A percentile compares a stretch with the other conserved stretches of the same genome.
phyloP scores from a whole-genome alignment of 2,113 vertebrate species.

The Oncorhynchus gorbuscha region DNA sequence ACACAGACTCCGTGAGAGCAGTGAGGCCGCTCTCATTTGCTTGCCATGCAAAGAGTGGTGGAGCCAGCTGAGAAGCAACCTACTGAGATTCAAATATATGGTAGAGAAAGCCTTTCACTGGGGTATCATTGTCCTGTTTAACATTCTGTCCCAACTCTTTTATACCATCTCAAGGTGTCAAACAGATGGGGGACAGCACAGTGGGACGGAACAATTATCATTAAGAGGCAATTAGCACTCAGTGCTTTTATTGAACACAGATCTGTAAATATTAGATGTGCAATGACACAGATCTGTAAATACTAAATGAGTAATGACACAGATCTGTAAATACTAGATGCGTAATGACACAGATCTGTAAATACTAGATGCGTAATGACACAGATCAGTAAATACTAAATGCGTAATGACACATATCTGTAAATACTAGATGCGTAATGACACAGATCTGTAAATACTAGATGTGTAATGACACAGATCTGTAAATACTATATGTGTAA shows the following conservation, averaged over 20 bases:
- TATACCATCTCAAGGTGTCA: neutral
- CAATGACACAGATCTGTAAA: no score
- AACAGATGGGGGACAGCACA: neutral
- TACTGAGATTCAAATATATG: neutral
- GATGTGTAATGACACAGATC: no score
- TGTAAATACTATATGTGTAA: no score
- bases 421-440: no score
- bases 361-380: no score
- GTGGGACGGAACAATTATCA: slow-evolving; percentile 22
- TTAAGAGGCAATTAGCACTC: slow-evolving; percentile 18
- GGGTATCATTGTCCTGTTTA: neutral
- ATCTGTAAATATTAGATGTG: no score
- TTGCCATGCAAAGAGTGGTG: slow-evolving; percentile 57
- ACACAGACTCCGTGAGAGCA: slow-evolving; percentile 13
- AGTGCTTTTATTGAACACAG: neutral
- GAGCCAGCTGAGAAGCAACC: neutral
- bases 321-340: no score
- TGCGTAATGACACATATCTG: no score
- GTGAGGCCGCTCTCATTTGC: slow-evolving; percentile 49
- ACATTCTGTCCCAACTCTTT: neutral
- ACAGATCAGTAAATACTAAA: no score
- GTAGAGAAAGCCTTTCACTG: neutral
- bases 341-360: no score
- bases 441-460: no score
- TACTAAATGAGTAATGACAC: no score